Percentiles rank a stretch among this genome's conserved stretches.
These are phyloP conservation scores for Pelodiscus sinensis DNA, from an alignment of 2,113 vertebrate genomes.

Conservation along the genomic window DNA sequence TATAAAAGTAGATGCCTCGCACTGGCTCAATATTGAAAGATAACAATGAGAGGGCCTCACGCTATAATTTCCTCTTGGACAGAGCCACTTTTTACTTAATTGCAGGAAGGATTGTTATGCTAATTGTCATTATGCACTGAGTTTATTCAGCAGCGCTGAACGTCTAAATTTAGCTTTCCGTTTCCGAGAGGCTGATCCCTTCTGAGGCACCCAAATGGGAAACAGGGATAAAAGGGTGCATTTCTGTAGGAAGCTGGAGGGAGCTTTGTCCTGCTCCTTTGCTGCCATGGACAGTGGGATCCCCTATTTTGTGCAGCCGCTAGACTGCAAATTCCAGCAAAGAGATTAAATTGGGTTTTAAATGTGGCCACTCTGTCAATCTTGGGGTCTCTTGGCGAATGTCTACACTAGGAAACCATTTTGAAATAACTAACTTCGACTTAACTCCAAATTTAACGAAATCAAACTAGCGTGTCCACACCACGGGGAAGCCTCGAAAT, in stretches of 20 bases:
- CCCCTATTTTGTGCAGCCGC: accelerated
- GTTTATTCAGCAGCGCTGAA: slow-evolving; percentile 40
- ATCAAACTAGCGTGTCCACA: no score
- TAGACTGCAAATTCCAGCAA: not conserved
- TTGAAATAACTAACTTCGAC: no score
- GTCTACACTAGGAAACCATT: no score
- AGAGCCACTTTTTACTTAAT: slow-evolving; percentile 48
- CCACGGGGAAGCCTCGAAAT: no score
- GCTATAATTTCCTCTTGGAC: slow-evolving; percentile 57
- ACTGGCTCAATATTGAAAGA: not conserved
- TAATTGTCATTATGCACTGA: slow-evolving; percentile 71
- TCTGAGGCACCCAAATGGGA: not conserved
- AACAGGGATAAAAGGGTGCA: accelerated
- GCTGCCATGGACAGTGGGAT: accelerated
- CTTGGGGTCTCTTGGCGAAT: not conserved
- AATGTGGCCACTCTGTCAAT: not conserved
- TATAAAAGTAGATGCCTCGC: not conserved
- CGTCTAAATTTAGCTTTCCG: slow-evolving; percentile 61
- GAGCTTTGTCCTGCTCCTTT: not conserved
- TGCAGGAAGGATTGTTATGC: slow-evolving; percentile 72
- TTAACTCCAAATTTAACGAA: no score
- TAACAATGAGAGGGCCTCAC: not conserved
- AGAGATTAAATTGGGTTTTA: not conserved
- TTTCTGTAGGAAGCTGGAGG: accelerated
- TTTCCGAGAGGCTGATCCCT: not conserved